Base-by-base conservation (phyloP, 1,140 invertebrate genomes). In the Geopemphigus sp. region DNA sequence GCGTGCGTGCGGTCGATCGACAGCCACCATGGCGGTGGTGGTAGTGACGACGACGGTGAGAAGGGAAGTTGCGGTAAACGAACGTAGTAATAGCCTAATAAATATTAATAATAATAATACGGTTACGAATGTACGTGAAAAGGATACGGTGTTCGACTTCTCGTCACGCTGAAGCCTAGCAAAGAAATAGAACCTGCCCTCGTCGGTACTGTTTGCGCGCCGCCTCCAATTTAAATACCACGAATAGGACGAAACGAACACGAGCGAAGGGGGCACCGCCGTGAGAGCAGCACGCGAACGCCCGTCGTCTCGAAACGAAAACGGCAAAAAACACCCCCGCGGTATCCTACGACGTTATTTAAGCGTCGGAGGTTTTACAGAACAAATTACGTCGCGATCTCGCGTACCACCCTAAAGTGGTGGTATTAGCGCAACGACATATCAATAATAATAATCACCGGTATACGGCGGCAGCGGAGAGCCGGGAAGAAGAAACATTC, bases 21-120 rank as follows among this genome's bases (percentile, higher is more conserved):
- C 17, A 47, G n/a, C n/a, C n/a, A n/a, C n/a, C n/a, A n/a, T n/a
- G n/a, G n/a, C n/a, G n/a, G n/a, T n/a, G n/a, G n/a, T n/a, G n/a
- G n/a, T n/a, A n/a, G n/a, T n/a, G 32, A 39, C 8, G 32, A 17
- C 10, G 8, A n/a, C 5, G 50, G 50, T 54, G 68, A 54, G 47
- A 72, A 72, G 68, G 68, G 68, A 72, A 72, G 68, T 72, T 72
- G 68, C 50, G 68, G 68, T 72, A 54, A 72, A 54, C 24, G 50
- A 72, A 72, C 22, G 68, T n/a, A 72, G 0, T n/a, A 72, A 29
- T 32, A 54, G 26, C 29, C 24, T 70, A 70, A 47, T 47, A 47
- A 29, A 17, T n/a, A 72, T 72, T 72, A 17, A 39, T 39, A 39
- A 39, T 39, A 39, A 39, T 39, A 39, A 39, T 19, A 50, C 14